Base-by-base conservation (phyloP, 1,140 invertebrate genomes). In the Marisa cornuarietis region DNA sequence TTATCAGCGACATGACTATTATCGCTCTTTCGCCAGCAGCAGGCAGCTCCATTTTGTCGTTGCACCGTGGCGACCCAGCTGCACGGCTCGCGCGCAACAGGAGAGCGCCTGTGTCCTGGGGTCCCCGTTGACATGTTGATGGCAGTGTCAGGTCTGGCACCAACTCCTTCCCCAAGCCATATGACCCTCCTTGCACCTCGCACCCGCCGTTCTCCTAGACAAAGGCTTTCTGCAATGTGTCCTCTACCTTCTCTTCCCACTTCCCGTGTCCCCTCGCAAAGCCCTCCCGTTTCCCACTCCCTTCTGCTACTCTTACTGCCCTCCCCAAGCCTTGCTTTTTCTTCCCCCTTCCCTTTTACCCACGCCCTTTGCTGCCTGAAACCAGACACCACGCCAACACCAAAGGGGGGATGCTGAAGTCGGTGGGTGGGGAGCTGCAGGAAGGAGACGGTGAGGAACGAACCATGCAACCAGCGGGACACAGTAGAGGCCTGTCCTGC, bases 121-220 rank as follows among this genome's bases (percentile, higher is more conserved):
- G 8, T 58, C 71, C 71, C 71, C 24, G 71, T 52, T 73, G 71
- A 73, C 71, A 73, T 49, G 51, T 49, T 73, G 71, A 73, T 54
- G 71, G 71, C 71, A 11, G 11, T 26, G 52, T 14, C 71, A 54
- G 71, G 42, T 54, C 71, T 73, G 71, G 71, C 71, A 73, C 49
- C 51, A 51, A 13, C 18, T 73, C 49, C 31, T 49, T 54, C 26
- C 7, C 42, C 71, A 20, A 73, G 52, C 54, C 73, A 22, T 22
- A 8, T n/a, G 22, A n/a, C 52, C 18, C 73, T 13, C 18, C 52
- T 22, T 31, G 0, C 73, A 51, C 26, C 58, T 54, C 73, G n/a
- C 58, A 58, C 54, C 54, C 54, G 54, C 54, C 11, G 54, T 42
- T 42, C 54, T 58, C 9, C 1, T 58, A 58, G 54, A 58, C 54